Conservation (phyloP, 2,888 invertebrate species). For the Meandrusa payeni region DNA sequence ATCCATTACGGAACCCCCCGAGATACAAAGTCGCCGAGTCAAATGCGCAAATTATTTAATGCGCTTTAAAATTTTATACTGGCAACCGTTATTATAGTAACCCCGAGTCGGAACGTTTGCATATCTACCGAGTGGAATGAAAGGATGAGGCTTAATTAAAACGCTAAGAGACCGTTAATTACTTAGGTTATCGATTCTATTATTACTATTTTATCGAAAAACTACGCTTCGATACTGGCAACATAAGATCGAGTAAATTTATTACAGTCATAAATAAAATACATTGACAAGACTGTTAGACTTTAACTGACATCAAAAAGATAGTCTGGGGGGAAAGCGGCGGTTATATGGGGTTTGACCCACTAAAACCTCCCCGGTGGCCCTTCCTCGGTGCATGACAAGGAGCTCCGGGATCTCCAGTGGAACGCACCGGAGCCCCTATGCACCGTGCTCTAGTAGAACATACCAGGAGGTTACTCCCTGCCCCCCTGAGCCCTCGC, state of each 20-base stretch:
- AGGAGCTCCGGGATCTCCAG: too few species aligned
- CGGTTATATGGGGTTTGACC: too few species aligned
- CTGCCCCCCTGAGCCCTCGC: too few species aligned
- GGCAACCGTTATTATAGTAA: constrained; percentile 18
- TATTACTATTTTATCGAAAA: constrained; percentile 17
- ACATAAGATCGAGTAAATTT: background rate
- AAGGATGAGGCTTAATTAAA: constrained; percentile 20
- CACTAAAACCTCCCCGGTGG: too few species aligned
- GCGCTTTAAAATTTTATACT: constrained; percentile 23
- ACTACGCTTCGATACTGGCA: constrained; percentile 5
- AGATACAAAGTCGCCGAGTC: constrained; percentile 14
- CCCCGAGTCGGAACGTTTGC: constrained; percentile 18
- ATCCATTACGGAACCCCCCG: constrained; percentile 15
- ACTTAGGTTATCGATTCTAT: constrained; percentile 18
- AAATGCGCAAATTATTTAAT: constrained; percentile 21
- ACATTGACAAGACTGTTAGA: background rate
- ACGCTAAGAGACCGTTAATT: constrained; percentile 21
- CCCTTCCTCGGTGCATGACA: too few species aligned
- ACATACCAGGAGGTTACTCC: too few species aligned
- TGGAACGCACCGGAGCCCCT: too few species aligned
- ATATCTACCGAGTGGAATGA: constrained; percentile 18
- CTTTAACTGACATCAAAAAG: too few species aligned
- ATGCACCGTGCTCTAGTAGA: too few species aligned
- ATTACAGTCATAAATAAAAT: too few species aligned
- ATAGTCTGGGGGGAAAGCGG: too few species aligned